These are phyloP conservation scores for Bombus difficillimus DNA, from an alignment of 1,140 invertebrate species.

Conservation along the genomic window DNA sequence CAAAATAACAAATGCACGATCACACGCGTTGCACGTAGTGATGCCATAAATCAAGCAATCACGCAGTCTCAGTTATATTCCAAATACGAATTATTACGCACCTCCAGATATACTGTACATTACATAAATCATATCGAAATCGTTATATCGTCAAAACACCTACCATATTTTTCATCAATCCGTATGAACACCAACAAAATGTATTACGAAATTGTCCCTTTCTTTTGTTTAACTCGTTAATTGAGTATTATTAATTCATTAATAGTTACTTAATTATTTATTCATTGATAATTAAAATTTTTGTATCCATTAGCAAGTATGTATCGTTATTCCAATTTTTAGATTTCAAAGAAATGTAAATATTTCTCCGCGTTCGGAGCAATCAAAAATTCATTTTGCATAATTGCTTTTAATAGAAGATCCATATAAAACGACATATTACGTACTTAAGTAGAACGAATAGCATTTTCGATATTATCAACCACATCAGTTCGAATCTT, in stretches of 20 bases:
- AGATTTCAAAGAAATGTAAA: no score
- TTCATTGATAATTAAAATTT: no score
- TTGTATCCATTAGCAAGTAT: no score
- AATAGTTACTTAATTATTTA: no score
- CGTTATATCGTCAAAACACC: neutral
- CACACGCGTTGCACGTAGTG: neutral
- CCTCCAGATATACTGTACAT: neutral
- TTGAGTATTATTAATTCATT: no score
- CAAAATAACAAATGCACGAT: conserved; percentile 16
- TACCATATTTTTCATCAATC: neutral
- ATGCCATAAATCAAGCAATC: conserved; percentile 16
- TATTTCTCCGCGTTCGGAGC: no score
- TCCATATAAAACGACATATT: neutral
- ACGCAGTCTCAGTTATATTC: neutral
- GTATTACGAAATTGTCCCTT: no score
- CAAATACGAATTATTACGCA: conserved; percentile 18
- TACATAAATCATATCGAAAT: conserved; percentile 14
- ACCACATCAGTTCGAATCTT: neutral
- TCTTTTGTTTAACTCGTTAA: no score
- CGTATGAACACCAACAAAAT: neutral
- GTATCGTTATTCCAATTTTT: no score
- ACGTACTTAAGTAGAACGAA: neutral
- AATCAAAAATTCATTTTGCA: neutral
- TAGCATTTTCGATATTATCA: neutral
- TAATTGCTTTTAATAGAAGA: neutral